Base-by-base conservation (phyloP, 2,797 vertebrate species). In the Acanthurus lineatus region DNA sequence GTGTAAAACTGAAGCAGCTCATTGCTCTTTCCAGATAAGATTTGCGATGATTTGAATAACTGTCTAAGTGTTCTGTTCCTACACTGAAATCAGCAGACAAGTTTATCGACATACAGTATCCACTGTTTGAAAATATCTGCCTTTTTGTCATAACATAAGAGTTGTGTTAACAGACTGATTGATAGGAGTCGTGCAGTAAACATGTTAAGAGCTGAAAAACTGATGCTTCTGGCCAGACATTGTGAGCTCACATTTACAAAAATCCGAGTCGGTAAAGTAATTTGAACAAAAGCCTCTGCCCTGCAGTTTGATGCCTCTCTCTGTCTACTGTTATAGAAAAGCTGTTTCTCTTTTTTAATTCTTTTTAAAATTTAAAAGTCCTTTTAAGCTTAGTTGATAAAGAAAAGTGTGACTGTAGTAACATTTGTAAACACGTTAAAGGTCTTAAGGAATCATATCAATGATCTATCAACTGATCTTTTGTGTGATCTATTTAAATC, bases 1-100 rank as follows among this genome's bases (percentile, higher is more conserved):
- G 32, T 76, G n/a, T 59, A 22, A 80, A 75, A 58, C 56, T 44
- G 54, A 69, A 69, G 22, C 42, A 6, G 54, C 9, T 81, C 40
- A 35, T 54, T 63, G 12, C 19, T 79, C 44, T 53, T 19, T 60
- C 9, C 25, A 60, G 8, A 68, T 54, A 40, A 0, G 40, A 40
- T 44, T 59, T 51, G 62, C 22, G 53, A 35, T 54, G 28, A 20
- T 9, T 72, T 10, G 52, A 32, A 20, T 22, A 20, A 40, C 28
- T 58, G 45, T 14, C 25, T 19, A 38, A 20, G 2, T 42, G 7
- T 40, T 75, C 10, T 66, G 20, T 69, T 60, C 20, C 45, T 47
- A 3, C 9, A 19, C 32, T 28, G 11, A 65, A 72, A 42, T 42
- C 45, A 35, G 6, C 5, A 22, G 11, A 72, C 10, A 38, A 9